Evolutionary conservation across 2,113 vertebrate species (phyloP), one percentile per base, ranked within the genome.

Genomic region (Tauraco erythrolophus): DNA sequence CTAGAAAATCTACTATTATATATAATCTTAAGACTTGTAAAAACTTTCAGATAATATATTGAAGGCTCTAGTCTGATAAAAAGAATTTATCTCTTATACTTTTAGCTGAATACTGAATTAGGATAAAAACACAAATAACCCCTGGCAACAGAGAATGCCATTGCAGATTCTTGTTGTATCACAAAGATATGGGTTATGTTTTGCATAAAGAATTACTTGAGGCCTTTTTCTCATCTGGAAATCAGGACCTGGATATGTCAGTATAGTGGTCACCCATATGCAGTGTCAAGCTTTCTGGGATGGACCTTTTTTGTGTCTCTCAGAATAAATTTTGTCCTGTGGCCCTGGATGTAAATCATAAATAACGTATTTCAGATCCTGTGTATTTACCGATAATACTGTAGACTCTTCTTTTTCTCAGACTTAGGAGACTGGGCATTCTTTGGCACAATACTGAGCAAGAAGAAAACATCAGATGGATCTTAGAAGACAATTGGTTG

Each of bases 51-150:
- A 48, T 79, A 85, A 89, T 88, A 31, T 39, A 30, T 92, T 92
- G 30, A 18, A 69, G 54, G 57, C 16, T 74, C 48, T 41, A 94
- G 64, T 91, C 84, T 12, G 11, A 96, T 94, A 84, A 82, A 92
- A 92, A 89, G 33, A n/a, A 71, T 94, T 86, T 48, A 87, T 94
- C 76, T 82, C 14, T 76, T 76, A 88, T 82, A 92, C 79, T 91
- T 95, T 82, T 83, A 51, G 28, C 57, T 90, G 71, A 94, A 58
- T 79, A 90, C 51, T 66, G 58, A 94, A 89, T 96, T 94, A 94
- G 27, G 69, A 89, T 91, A 96, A 95, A 95, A 89, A 31, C 78
- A 88, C 56, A 97, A 96, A 90, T 61, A 92, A 75, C 71, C 56
- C 46, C 23, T 41, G 83, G 85, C 87, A 74, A 21, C 78, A 65